phyloP scores from a whole-genome alignment of 2,888 invertebrate species.

The Scaeva pyrastri region DNA sequence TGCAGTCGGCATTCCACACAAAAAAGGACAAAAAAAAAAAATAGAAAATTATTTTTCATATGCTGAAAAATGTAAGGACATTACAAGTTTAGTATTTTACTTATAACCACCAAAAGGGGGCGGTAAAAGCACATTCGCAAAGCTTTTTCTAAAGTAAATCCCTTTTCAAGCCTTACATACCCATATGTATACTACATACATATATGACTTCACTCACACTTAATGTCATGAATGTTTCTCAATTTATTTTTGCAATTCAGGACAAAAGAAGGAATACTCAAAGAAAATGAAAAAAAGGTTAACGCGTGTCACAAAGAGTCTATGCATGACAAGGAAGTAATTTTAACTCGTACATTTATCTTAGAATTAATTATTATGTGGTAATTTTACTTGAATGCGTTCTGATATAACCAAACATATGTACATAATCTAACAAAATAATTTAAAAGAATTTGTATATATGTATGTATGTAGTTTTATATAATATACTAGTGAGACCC shows the following conservation, averaged over 20 bases:
- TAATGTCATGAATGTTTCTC: constrained; percentile 3
- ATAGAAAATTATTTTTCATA: constrained; percentile 60
- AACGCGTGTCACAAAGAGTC: background rate
- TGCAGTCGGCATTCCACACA: constrained; percentile 61
- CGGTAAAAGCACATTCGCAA: background rate
- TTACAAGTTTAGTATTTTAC: constrained; percentile 48
- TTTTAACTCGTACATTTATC: constrained; percentile 30
- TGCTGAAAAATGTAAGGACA: constrained; percentile 64
- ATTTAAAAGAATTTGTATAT: no score
- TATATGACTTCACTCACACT: background rate
- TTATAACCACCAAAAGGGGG: constrained; percentile 1
- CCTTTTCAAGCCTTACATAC: background rate
- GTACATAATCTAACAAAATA: no score
- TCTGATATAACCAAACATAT: no score
- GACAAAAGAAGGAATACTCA: background rate
- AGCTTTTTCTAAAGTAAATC: constrained; percentile 13
- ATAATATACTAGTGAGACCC: no score
- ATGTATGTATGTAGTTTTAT: no score
- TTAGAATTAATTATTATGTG: no score
- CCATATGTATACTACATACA: no score
- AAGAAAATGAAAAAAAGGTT: background rate
- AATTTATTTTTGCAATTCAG: constrained; percentile 21
- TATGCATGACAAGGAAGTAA: constrained; percentile 51
- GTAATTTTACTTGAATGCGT: no score
- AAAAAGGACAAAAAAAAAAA: constrained; percentile 5